phyloP scores from a whole-genome alignment of 1,140 invertebrate genomes.

The Cylas formicarius region DNA sequence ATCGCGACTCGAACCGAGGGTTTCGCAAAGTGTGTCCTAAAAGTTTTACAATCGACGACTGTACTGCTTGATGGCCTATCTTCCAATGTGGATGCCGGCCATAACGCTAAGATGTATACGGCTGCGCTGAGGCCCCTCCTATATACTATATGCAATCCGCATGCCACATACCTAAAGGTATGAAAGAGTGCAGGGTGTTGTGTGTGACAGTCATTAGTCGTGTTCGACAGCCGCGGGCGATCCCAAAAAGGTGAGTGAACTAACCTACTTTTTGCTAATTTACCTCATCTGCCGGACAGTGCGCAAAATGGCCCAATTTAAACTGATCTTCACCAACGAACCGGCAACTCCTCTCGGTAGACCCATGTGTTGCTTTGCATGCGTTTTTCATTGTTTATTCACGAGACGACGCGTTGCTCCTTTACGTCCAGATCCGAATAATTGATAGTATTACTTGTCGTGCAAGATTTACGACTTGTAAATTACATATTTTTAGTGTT shows the following conservation, averaged over 20 bases:
- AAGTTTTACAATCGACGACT: conserved; percentile 60
- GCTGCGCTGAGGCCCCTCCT: conserved; percentile 54
- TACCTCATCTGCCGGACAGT: conserved; percentile 23
- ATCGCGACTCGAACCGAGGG: conserved; percentile 31
- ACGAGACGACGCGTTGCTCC: too few species aligned
- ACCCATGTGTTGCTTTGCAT: conserved; percentile 25
- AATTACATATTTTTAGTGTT: too few species aligned
- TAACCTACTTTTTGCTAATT: conserved; percentile 37
- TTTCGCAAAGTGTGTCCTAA: conserved; percentile 56
- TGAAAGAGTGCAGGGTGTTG: conserved; percentile 39
- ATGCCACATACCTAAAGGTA: conserved; percentile 43
- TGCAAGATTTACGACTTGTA: too few species aligned
- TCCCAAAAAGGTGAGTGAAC: conserved; percentile 35
- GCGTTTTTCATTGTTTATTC: conserved; percentile 23
- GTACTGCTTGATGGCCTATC: conserved; percentile 68
- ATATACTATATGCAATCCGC: conserved; percentile 45
- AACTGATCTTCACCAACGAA: too few species aligned
- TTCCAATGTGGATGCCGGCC: conserved; percentile 68
- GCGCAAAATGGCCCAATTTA: conserved; percentile 15
- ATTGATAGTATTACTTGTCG: too few species aligned
- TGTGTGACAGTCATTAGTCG: conserved; percentile 43
- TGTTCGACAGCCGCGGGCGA: conserved; percentile 41
- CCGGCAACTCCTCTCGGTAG: too few species aligned
- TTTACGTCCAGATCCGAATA: too few species aligned
- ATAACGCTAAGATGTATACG: conserved; percentile 67